Conservation (phyloP, 2,113 vertebrate genomes). For the Leptobrachium leishanense region DNA sequence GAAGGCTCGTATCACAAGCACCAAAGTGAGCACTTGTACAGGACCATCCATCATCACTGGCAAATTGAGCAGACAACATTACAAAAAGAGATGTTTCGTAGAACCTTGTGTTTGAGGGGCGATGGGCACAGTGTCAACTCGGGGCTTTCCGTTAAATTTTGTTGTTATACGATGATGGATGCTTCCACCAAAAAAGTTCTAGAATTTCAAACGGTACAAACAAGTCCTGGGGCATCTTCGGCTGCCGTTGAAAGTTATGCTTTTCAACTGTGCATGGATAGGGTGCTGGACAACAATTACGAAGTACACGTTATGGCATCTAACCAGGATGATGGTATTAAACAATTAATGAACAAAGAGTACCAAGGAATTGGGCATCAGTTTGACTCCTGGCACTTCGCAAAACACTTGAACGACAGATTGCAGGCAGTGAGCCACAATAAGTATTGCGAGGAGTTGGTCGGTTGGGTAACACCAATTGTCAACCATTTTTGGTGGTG, state of each 20-base stretch:
- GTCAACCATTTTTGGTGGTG: not conserved
- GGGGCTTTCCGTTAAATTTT: not conserved
- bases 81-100: not conserved
- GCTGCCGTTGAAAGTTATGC: too few relatives aligned
- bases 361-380: not conserved
- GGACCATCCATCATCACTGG: not conserved
- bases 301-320: not conserved
- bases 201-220: not conserved
- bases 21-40: not conserved
- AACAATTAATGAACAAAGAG: not conserved
- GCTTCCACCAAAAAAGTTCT: not conserved
- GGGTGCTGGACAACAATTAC: not conserved
- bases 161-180: not conserved
- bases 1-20: not conserved
- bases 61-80: not conserved
- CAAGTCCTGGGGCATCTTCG: not conserved
- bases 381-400: not conserved
- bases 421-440: not conserved
- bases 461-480: not conserved
- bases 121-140: not conserved
- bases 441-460: not conserved
- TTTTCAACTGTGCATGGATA: not conserved
- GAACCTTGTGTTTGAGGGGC: not conserved
- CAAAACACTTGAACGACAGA: not conserved
- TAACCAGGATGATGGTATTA: not conserved